Conservation (phyloP, 2,888 invertebrate genomes). For the Eupelmus urozonus region DNA sequence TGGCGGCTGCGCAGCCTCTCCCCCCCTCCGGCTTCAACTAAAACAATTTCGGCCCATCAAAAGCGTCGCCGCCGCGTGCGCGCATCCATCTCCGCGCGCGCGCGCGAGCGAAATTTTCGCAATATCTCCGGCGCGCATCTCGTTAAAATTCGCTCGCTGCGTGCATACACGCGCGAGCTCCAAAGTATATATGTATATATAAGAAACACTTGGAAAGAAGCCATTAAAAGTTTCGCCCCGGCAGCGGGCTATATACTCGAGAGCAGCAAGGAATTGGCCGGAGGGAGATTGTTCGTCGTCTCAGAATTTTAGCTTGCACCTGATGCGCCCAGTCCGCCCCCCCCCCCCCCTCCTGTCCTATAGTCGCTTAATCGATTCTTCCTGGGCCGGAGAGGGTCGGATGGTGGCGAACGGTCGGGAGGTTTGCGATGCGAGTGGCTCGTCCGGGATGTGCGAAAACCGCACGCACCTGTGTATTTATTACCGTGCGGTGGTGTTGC, state of each 20-base stretch:
- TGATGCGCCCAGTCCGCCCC: background rate
- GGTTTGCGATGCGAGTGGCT: too few relatives aligned
- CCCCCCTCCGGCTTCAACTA: slow-evolving; percentile 4
- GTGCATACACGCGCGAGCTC: background rate
- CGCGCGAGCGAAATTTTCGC: slow-evolving; percentile 17
- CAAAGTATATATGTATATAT: background rate
- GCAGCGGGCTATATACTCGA: background rate
- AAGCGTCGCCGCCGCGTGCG: background rate
- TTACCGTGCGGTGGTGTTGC: too few relatives aligned
- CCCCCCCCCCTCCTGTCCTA: too few relatives aligned
- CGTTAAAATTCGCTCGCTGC: slow-evolving; percentile 1
- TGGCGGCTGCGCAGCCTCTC: too few relatives aligned
- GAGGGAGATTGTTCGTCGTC: background rate
- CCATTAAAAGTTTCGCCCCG: slow-evolving; percentile 61
- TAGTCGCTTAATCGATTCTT: too few relatives aligned
- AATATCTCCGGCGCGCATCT: slow-evolving; percentile 5
- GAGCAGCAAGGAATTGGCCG: background rate
- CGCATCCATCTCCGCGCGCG: slow-evolving; percentile 2
- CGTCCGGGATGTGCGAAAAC: too few relatives aligned
- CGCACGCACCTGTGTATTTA: too few relatives aligned
- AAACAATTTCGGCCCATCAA: slow-evolving; percentile 34
- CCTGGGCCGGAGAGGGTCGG: too few relatives aligned
- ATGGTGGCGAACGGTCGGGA: too few relatives aligned
- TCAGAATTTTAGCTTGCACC: background rate
- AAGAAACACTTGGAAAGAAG: slow-evolving; percentile 60